Conservation (phyloP, 1,140 invertebrate genomes). For the Pomacea maculata region DNA sequence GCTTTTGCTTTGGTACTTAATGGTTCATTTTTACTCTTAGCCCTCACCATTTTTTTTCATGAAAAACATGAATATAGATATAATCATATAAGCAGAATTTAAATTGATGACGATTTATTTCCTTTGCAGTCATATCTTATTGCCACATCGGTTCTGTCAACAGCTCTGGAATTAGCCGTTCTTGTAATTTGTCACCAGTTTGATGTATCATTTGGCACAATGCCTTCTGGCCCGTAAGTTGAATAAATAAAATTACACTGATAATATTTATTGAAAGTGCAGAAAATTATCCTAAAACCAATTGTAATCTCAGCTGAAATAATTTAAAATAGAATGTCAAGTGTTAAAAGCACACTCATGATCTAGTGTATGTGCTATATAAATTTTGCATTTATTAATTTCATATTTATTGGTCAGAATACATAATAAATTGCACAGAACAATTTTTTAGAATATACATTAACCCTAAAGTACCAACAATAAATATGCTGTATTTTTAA, state of each 20-base stretch:
- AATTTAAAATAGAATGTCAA: too few relatives aligned
- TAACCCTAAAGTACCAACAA: too few relatives aligned
- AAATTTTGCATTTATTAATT: too few relatives aligned
- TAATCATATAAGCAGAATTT: not conserved
- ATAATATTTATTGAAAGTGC: too few relatives aligned
- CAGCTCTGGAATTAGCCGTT: conserved; percentile 41
- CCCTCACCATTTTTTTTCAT: not conserved
- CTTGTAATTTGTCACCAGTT: conserved; percentile 34
- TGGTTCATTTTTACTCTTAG: not conserved
- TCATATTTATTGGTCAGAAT: too few relatives aligned
- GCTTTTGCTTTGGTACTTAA: not conserved
- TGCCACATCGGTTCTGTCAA: conserved; percentile 56
- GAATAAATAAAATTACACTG: not conserved
- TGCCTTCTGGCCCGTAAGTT: conserved; percentile 54
- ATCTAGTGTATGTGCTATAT: too few relatives aligned
- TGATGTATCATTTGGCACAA: conserved; percentile 35
- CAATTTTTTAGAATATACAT: too few relatives aligned
- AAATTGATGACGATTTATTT: conserved; percentile 8
- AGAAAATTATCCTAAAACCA: not conserved
- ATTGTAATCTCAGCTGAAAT: not conserved
- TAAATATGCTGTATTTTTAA: not conserved
- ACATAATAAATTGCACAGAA: too few relatives aligned
- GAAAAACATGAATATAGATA: not conserved
- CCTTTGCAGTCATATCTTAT: conserved; percentile 65
- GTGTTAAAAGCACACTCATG: too few relatives aligned